phyloP scores from a whole-genome alignment of 2,113 vertebrate species.

The Otocyon megalotis region DNA sequence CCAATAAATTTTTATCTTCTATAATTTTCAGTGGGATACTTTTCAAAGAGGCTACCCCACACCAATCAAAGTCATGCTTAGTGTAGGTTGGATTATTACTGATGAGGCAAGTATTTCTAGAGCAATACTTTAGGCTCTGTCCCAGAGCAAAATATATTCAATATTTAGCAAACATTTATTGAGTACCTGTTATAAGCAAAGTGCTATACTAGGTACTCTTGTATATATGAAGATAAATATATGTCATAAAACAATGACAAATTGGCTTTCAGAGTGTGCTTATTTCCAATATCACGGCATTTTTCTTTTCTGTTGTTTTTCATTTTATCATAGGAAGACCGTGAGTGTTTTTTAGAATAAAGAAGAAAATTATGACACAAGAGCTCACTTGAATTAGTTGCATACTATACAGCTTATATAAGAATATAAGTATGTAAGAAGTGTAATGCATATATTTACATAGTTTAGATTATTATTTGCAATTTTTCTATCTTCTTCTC shows the following conservation, averaged over 20 bases:
- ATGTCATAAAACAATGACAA: slow-evolving; percentile 61
- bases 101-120: neutral
- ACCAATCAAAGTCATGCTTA: neutral
- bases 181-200: slow-evolving; percentile 21
- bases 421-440: neutral
- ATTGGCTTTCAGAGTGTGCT: slow-evolving; percentile 37
- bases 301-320: slow-evolving; percentile 68
- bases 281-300: slow-evolving; percentile 45
- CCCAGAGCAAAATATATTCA: slow-evolving; percentile 30
- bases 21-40: neutral
- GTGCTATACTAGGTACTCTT: slow-evolving; percentile 15
- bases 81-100: neutral
- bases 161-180: slow-evolving; percentile 22
- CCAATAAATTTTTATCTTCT: neutral
- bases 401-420: neutral
- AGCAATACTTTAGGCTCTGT: neutral
- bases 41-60: neutral
- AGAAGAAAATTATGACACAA: neutral
- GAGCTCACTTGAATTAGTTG: neutral
- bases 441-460: slow-evolving; percentile 22
- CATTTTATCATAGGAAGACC: slow-evolving; percentile 31
- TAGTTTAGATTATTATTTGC: neutral
- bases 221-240: slow-evolving; percentile 32
- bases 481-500: slow-evolving; percentile 52
- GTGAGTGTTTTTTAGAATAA: neutral